Conservation (phyloP, 1,140 invertebrate species). For the Oreohelix idahoensis region DNA sequence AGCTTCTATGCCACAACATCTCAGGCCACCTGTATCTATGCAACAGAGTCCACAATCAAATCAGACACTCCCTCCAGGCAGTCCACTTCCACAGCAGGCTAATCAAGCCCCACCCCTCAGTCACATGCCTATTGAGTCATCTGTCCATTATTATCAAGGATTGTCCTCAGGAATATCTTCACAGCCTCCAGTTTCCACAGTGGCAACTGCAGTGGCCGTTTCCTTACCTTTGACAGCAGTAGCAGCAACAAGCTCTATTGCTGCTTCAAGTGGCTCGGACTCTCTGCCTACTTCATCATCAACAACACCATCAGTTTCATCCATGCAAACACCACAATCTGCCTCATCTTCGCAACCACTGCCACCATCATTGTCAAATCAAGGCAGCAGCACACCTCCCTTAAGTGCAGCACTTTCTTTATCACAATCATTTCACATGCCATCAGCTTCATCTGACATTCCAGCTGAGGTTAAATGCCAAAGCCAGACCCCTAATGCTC, state of each 20-base stretch:
- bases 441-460: conserved; percentile 20
- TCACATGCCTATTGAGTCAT: conserved; percentile 13
- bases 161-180: neutral
- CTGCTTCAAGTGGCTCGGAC: neutral
- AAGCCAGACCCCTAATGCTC: conserved; percentile 1
- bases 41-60: conserved; percentile 11
- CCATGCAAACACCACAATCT: neutral
- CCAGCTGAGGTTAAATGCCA: conserved; percentile 15
- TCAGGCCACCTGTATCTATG: neutral
- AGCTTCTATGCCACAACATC: conserved; percentile 13
- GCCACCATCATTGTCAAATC: neutral
- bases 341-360: neutral
- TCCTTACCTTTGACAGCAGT: neutral
- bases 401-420: neutral
- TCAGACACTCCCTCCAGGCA: neutral
- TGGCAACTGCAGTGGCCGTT: neutral
- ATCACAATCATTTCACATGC: neutral
- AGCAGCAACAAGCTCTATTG: neutral
- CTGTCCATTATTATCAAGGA: conserved; percentile 2
- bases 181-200: neutral
- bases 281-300: neutral
- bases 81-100: conserved; percentile 5
- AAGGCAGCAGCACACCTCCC: neutral
- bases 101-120: conserved; percentile 15
- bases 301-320: neutral